Evolutionary conservation across 1,140 invertebrate genomes (phyloP).

Genomic region (Drosophila setifemur): DNA sequence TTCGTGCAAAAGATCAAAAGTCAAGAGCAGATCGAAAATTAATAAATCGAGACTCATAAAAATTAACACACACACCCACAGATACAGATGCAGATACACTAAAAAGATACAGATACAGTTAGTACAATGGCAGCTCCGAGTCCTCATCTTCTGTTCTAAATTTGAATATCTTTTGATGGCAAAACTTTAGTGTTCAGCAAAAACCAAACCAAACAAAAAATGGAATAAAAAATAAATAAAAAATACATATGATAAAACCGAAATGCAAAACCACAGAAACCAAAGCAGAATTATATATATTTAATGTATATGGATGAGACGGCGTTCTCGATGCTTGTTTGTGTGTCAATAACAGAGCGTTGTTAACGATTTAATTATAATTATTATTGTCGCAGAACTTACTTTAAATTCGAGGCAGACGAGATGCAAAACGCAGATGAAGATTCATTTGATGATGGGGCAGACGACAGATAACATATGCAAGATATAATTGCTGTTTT

Average conservation of each 20-base stretch:
- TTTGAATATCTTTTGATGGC: constrained; percentile 57
- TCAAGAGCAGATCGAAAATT: constrained; percentile 46
- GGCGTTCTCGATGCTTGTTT: constrained; percentile 56
- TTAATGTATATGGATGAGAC: constrained; percentile 40
- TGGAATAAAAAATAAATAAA: too few species aligned
- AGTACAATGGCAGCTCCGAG: constrained; percentile 59
- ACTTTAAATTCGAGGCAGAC: constrained; percentile 69
- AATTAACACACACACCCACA: constrained; percentile 19
- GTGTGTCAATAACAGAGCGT: constrained; percentile 59
- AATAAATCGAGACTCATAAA: constrained; percentile 55
- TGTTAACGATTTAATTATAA: constrained; percentile 59
- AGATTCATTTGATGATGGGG: constrained; percentile 10
- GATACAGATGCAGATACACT: constrained; percentile 11
- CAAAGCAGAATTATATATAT: constrained; percentile 35
- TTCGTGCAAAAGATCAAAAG: constrained; percentile 44
- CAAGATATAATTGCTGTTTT: constrained; percentile 61
- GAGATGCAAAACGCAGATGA: constrained; percentile 26
- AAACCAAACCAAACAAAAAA: constrained; percentile 4
- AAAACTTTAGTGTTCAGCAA: constrained; percentile 75
- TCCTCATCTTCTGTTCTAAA: constrained; percentile 49
- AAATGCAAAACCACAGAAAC: background rate
- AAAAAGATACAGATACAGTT: constrained; percentile 1
- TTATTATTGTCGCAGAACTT: constrained; percentile 79
- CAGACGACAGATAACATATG: constrained; percentile 31
- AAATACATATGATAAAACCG: background rate